These are phyloP conservation scores for Dastarcus helophoroides DNA, from an alignment of 2,888 invertebrate species.

Conservation along the genomic window DNA sequence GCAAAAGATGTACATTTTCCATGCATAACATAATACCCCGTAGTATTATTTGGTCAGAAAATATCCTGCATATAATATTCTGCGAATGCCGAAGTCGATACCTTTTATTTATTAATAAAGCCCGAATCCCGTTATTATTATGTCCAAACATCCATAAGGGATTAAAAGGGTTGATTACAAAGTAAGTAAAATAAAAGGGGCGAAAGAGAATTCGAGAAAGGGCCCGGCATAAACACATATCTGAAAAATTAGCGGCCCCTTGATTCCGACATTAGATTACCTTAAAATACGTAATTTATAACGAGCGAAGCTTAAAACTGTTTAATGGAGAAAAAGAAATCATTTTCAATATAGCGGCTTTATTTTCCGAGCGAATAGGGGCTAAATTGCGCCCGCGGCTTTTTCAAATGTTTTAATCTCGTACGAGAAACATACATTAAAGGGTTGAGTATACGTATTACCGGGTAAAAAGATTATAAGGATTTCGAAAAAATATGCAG, in stretches of 20 bases:
- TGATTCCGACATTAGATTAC: slow-evolving; percentile 34
- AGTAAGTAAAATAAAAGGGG: slow-evolving; percentile 30
- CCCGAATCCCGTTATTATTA: slow-evolving; percentile 24
- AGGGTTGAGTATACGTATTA: slow-evolving; percentile 27
- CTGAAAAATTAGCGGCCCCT: slow-evolving; percentile 32
- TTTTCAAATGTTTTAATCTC: slow-evolving; percentile 33
- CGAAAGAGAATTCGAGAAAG: slow-evolving; percentile 14
- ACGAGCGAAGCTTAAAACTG: slow-evolving; percentile 25
- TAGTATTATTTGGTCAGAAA: slow-evolving; percentile 10
- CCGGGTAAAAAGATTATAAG: slow-evolving; percentile 34
- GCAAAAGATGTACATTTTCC: too few species aligned
- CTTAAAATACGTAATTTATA: slow-evolving; percentile 36
- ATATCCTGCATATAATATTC: slow-evolving; percentile 6
- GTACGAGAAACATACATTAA: slow-evolving; percentile 31
- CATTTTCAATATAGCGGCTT: slow-evolving; percentile 22
- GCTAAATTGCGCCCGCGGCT: slow-evolving; percentile 24
- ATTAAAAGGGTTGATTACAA: slow-evolving; percentile 30
- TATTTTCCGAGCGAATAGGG: slow-evolving; percentile 19
- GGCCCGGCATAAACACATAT: too few species aligned
- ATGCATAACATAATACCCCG: slow-evolving; percentile 11
- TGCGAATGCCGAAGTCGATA: slow-evolving; percentile 6
- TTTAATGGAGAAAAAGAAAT: slow-evolving; percentile 30
- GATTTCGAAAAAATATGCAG: slow-evolving; percentile 26
- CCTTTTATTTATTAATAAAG: slow-evolving; percentile 26
- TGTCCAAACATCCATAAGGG: slow-evolving; percentile 28